Percentiles rank a stretch among this genome's conserved stretches.
These are phyloP conservation scores for Stegodyphus mimosarum DNA, from an alignment of 1,140 invertebrate genomes.

Conservation along the genomic window DNA sequence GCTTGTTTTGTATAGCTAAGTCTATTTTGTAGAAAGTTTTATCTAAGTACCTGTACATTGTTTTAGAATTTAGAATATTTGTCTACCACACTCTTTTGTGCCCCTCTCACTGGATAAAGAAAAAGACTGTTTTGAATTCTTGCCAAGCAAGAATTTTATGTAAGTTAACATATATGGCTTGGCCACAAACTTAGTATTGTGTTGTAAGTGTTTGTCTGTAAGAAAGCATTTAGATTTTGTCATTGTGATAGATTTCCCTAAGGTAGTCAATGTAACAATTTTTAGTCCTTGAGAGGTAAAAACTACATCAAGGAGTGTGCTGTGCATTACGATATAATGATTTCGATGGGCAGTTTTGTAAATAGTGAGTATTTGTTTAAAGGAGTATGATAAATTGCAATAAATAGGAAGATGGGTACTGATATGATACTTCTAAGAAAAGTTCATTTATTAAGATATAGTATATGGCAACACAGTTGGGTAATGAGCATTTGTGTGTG, in stretches of 20 bases:
- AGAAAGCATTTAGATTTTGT: conserved; percentile 60
- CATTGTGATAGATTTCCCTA: conserved; percentile 56
- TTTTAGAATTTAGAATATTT: background rate
- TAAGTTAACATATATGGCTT: conserved; percentile 51
- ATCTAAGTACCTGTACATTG: background rate
- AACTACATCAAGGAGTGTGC: conserved; percentile 17
- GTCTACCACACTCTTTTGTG: conserved; percentile 54
- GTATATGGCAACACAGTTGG: too few relatives aligned
- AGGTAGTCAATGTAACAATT: conserved; percentile 56
- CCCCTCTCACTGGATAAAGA: background rate
- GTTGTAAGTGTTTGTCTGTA: conserved; percentile 52
- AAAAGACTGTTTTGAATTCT: conserved; percentile 42
- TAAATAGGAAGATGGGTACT: background rate
- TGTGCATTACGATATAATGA: conserved; percentile 41
- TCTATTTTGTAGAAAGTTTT: background rate
- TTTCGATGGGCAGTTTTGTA: conserved; percentile 50
- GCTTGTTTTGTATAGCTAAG: background rate
- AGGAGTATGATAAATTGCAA: conserved; percentile 17
- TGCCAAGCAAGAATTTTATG: conserved; percentile 58
- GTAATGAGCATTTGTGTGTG: too few relatives aligned
- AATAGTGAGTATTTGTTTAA: conserved; percentile 21
- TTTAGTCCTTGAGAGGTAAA: conserved; percentile 43
- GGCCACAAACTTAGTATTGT: conserved; percentile 59
- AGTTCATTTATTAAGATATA: background rate
- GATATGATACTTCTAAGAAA: background rate